Conservation (phyloP, 2,888 invertebrate species). For the Cylindroiulus punctatus region DNA sequence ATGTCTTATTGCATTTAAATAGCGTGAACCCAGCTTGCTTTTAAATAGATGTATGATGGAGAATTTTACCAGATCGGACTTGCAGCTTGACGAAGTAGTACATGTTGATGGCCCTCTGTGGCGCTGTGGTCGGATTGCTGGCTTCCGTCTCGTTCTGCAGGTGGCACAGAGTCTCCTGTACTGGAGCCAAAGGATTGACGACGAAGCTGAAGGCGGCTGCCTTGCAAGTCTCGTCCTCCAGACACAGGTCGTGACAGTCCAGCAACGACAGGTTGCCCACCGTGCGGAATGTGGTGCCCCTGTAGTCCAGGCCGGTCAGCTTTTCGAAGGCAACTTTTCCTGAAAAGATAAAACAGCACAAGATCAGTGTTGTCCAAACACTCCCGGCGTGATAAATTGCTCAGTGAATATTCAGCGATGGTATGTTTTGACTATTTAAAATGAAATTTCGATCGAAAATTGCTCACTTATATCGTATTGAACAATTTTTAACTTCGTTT, state of each 20-base stretch:
- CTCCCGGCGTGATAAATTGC: too few species aligned
- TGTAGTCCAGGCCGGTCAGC: slow-evolving; percentile 89
- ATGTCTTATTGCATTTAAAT: not conserved
- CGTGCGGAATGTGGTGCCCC: slow-evolving; percentile 90
- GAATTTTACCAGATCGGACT: slow-evolving; percentile 76
- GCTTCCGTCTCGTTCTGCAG: slow-evolving; percentile 92
- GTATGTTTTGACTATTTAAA: too few species aligned
- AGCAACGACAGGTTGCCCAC: slow-evolving; percentile 90
- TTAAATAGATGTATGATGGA: not conserved
- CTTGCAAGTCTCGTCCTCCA: slow-evolving; percentile 90
- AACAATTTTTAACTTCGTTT: too few species aligned
- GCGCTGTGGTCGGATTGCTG: slow-evolving; percentile 85
- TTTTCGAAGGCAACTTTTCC: slow-evolving; percentile 92
- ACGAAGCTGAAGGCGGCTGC: slow-evolving; percentile 95
- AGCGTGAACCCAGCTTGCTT: not conserved
- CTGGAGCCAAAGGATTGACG: slow-evolving; percentile 88
- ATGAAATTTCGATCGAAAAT: too few species aligned
- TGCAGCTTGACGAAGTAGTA: slow-evolving; percentile 95
- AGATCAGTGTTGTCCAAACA: too few species aligned
- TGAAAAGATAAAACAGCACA: slow-evolving; percentile 63
- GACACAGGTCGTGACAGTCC: slow-evolving; percentile 95
- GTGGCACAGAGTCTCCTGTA: slow-evolving; percentile 90
- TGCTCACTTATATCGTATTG: too few species aligned
- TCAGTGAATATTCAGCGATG: too few species aligned
- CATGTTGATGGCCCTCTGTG: slow-evolving; percentile 85